Percentiles rank a stretch among this genome's conserved stretches.
These are phyloP conservation scores for Malthinus flaveolus DNA, from an alignment of 2,888 invertebrate species.

Conservation along the genomic window DNA sequence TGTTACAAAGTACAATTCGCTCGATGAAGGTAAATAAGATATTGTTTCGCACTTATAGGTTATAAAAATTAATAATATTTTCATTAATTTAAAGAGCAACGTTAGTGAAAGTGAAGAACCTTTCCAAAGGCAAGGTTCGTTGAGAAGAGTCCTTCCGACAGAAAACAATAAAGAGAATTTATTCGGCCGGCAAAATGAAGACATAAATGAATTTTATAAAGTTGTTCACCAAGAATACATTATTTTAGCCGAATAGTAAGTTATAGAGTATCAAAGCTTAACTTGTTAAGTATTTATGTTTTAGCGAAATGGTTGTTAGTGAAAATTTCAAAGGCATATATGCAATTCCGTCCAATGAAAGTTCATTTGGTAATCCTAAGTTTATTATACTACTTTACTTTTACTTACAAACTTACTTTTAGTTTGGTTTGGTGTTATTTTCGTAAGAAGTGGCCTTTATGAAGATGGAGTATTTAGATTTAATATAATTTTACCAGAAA, in stretches of 20 bases:
- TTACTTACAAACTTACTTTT: conserved; percentile 41
- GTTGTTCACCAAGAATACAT: conserved; percentile 86
- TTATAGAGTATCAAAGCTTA: conserved; percentile 32
- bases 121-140: conserved; percentile 60
- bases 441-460: conserved; percentile 85
- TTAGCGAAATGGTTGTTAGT: conserved; percentile 80
- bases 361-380: conserved; percentile 72
- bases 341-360: conserved; percentile 87
- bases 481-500: conserved; percentile 80
- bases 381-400: neutral
- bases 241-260: conserved; percentile 92
- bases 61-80: neutral
- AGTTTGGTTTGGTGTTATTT: conserved; percentile 93
- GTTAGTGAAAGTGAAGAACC: conserved; percentile 36
- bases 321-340: conserved; percentile 88
- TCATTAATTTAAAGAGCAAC: conserved; percentile 22
- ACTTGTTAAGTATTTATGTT: conserved; percentile 46
- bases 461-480: conserved; percentile 91
- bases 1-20: conserved; percentile 11
- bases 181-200: conserved; percentile 60
- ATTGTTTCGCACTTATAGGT: neutral
- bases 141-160: conserved; percentile 60
- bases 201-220: conserved; percentile 68
- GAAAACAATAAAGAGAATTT: conserved; percentile 62
- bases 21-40: conserved; percentile 5